Conservation (phyloP, 2,113 vertebrate genomes). For the Ceyx cyanopectus region DNA sequence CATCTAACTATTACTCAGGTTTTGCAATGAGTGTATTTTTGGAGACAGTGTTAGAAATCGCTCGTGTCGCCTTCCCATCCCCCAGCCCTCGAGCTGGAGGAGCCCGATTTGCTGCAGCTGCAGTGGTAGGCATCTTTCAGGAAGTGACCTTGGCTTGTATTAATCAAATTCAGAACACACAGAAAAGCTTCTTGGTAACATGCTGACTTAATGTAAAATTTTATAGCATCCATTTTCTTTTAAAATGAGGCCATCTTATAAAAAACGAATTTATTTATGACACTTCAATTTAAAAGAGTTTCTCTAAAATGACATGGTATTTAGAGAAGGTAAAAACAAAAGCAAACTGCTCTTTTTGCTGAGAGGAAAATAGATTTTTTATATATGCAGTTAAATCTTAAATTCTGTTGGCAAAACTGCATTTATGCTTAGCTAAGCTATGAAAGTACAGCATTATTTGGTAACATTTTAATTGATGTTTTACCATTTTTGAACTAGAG, state of each 20-base stretch:
- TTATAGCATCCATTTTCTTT: slow-evolving; percentile 78
- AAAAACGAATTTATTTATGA: slow-evolving; percentile 47
- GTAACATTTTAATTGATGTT: neutral
- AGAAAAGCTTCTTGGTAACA: slow-evolving; percentile 80
- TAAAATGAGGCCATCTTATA: slow-evolving; percentile 72
- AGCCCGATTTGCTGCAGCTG: slow-evolving; percentile 77
- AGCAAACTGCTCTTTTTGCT: neutral
- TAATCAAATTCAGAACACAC: slow-evolving; percentile 84
- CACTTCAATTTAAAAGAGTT: slow-evolving; percentile 32
- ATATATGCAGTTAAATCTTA: neutral
- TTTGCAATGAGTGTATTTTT: slow-evolving; percentile 11
- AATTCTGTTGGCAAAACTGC: neutral
- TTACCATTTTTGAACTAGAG: neutral
- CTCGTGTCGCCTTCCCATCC: slow-evolving; percentile 45
- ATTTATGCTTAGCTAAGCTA: neutral
- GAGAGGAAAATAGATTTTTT: slow-evolving; percentile 4
- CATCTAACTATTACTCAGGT: neutral
- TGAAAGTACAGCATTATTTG: neutral
- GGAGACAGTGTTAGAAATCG: slow-evolving; percentile 52
- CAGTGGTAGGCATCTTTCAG: slow-evolving; percentile 80
- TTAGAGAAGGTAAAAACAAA: slow-evolving; percentile 27
- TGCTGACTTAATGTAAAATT: slow-evolving; percentile 82
- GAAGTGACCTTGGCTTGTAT: slow-evolving; percentile 84
- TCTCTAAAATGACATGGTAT: neutral
- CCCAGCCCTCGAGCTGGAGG: slow-evolving; percentile 31